Conservation (phyloP, 2,797 vertebrate genomes). For the Sebastes iracundus region DNA sequence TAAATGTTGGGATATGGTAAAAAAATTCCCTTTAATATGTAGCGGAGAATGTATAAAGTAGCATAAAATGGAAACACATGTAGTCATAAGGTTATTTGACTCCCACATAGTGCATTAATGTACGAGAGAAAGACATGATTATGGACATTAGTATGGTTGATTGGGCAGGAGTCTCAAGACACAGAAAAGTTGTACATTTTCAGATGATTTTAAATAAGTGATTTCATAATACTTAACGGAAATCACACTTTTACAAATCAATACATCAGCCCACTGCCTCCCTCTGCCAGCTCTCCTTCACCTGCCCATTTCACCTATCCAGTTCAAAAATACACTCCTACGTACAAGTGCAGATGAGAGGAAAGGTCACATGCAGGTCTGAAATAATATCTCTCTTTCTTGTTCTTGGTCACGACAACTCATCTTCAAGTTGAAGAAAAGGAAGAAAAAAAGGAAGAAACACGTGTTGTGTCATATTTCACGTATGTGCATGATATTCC, state of each 20-base stretch:
- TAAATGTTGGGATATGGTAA: background rate
- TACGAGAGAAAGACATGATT: background rate
- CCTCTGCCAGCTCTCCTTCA: conserved; percentile 43
- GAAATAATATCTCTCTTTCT: conserved; percentile 17
- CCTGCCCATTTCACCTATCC: conserved; percentile 30
- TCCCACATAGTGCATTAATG: background rate
- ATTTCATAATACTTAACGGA: background rate
- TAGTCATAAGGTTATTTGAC: background rate
- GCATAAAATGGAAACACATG: background rate
- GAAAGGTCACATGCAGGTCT: conserved; percentile 35
- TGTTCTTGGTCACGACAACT: conserved; percentile 17
- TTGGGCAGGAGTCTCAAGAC: background rate
- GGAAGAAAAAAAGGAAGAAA: background rate
- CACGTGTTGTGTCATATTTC: conserved; percentile 10
- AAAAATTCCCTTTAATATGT: background rate
- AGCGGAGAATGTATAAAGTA: background rate
- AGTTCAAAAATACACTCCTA: conserved; percentile 40
- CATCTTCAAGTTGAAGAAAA: conserved; percentile 12
- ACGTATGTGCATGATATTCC: conserved; percentile 13
- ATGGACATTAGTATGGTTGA: background rate
- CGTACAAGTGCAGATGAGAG: conserved; percentile 22
- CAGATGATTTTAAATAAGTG: background rate
- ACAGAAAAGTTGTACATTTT: background rate
- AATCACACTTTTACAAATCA: conserved; percentile 16
- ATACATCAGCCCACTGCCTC: conserved; percentile 38